Conservation (phyloP, 2,797 vertebrate species). For the Sebastes umbrosus region DNA sequence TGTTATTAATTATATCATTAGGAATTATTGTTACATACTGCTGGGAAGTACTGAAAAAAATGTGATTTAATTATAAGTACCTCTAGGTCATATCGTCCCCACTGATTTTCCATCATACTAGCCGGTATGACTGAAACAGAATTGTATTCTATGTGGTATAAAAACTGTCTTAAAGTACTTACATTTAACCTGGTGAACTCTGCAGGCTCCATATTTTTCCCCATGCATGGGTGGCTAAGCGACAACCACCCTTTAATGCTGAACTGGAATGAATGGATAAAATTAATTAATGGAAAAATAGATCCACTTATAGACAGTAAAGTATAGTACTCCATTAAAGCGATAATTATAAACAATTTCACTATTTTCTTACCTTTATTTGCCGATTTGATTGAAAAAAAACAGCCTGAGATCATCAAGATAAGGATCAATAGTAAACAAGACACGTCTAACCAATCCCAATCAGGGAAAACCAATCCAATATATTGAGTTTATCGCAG, state of each 20-base stretch:
- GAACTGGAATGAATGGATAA: background rate
- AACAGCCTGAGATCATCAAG: background rate
- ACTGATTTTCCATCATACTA: background rate
- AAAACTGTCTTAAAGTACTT: background rate
- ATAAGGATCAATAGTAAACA: conserved; percentile 28
- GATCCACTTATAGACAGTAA: background rate
- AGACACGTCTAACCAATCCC: conserved; percentile 19
- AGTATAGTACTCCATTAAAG: background rate
- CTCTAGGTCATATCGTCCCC: background rate
- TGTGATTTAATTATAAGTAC: background rate
- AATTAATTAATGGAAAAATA: background rate
- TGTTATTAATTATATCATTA: background rate
- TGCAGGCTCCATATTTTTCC: background rate
- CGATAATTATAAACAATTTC: background rate
- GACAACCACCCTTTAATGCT: background rate
- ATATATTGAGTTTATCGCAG: conserved; percentile 27
- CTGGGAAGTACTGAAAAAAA: background rate
- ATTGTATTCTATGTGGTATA: background rate
- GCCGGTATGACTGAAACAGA: background rate
- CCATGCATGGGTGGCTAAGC: background rate
- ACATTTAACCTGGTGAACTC: background rate
- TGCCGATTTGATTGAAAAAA: background rate
- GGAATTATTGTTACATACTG: background rate
- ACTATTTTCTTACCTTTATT: background rate
- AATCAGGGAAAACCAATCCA: conserved; percentile 31